Evolutionary conservation across 2,888 invertebrate genomes (phyloP).

Genomic region (Platycnemis pennipes): DNA sequence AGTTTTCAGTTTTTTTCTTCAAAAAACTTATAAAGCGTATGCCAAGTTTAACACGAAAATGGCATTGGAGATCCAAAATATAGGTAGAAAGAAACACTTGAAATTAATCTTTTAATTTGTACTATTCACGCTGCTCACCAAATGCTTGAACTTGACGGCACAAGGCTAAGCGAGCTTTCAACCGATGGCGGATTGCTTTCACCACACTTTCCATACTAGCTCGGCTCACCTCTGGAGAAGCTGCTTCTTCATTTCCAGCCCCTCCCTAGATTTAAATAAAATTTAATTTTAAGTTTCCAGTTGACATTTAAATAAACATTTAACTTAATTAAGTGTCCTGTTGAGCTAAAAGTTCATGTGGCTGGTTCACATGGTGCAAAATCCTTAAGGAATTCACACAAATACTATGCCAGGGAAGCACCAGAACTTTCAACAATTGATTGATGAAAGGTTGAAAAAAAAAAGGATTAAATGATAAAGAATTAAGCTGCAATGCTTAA

Average conservation of each 20-base stretch:
- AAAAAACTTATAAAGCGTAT: background rate
- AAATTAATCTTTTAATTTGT: background rate
- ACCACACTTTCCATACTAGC: constrained; percentile 89
- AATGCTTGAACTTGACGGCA: constrained; percentile 88
- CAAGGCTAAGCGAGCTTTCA: constrained; percentile 88
- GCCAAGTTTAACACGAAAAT: background rate
- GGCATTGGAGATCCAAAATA: background rate
- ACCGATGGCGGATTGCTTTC: constrained; percentile 86
- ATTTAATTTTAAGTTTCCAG: no score
- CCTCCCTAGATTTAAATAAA: constrained; percentile 27
- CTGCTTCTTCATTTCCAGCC: background rate
- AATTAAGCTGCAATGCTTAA: no score
- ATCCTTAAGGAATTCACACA: no score
- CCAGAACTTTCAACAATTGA: no score
- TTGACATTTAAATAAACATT: no score
- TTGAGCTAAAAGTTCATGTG: no score
- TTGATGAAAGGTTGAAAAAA: no score
- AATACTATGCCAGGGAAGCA: no score
- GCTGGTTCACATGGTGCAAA: no score
- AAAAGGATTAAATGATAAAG: no score
- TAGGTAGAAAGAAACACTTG: background rate
- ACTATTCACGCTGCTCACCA: constrained; percentile 77
- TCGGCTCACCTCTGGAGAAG: constrained; percentile 79
- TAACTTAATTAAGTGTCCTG: no score
- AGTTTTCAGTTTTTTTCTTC: background rate